These are phyloP conservation scores for Caenorhabditis brenneri DNA, from an alignment of 1,140 invertebrate species.

Conservation along the genomic window DNA sequence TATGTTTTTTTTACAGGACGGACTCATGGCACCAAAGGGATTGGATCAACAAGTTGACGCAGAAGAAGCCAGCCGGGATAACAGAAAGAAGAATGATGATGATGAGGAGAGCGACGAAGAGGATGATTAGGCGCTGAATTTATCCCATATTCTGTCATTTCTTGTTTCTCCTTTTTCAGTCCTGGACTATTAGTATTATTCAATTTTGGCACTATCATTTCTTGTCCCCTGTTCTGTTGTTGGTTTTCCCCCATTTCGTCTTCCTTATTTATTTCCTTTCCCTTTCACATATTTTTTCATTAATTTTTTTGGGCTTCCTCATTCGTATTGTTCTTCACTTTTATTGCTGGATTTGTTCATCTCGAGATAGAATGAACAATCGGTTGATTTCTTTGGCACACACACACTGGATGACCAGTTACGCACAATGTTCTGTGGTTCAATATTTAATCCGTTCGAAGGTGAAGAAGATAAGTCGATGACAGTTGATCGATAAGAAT, in stretches of 20 bases:
- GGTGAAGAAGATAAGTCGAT: too few relatives aligned
- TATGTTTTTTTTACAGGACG: constrained; percentile 55
- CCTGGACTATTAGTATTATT: not conserved
- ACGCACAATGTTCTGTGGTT: not conserved
- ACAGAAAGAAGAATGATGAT: constrained; percentile 26
- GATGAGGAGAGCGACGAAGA: constrained; percentile 46
- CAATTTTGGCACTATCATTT: not conserved
- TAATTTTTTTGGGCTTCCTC: not conserved
- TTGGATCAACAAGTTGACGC: constrained; percentile 66
- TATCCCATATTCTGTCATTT: not conserved
- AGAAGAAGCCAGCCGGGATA: constrained; percentile 50
- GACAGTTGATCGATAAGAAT: too few relatives aligned
- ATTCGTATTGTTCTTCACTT: not conserved
- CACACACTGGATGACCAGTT: not conserved
- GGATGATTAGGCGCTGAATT: not conserved
- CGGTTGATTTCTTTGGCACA: not conserved
- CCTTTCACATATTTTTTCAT: not conserved
- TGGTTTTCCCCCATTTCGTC: not conserved
- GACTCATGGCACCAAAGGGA: constrained; percentile 68
- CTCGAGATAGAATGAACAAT: not conserved
- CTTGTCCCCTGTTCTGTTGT: not conserved
- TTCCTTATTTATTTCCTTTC: not conserved
- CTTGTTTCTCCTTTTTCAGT: not conserved
- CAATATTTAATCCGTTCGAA: too few relatives aligned
- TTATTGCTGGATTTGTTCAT: not conserved